These are phyloP conservation scores for Anticlea derivata DNA, from an alignment of 2,888 invertebrate species.

Conservation along the genomic window DNA sequence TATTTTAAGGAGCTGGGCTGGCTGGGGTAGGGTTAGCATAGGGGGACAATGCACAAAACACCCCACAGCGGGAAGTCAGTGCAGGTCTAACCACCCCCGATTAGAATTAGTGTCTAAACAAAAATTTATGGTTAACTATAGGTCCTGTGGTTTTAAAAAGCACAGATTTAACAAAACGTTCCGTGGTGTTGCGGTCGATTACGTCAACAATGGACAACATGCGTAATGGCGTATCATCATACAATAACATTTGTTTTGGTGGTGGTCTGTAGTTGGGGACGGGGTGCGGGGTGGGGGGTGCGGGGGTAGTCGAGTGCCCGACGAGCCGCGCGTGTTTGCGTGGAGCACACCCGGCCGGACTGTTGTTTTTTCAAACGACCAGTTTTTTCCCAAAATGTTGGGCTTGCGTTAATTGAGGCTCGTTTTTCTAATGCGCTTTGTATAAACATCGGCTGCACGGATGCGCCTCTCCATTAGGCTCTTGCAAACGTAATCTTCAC, in stretches of 20 bases:
- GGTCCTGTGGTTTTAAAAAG: too few relatives aligned
- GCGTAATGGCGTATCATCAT: constrained; percentile 68
- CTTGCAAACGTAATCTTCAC: neutral
- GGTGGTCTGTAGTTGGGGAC: constrained; percentile 30
- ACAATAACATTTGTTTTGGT: constrained; percentile 74
- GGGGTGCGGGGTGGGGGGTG: neutral
- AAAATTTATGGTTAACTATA: too few relatives aligned
- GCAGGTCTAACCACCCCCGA: too few relatives aligned
- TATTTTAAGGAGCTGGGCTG: too few relatives aligned
- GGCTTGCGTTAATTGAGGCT: constrained; percentile 62
- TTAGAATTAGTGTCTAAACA: too few relatives aligned
- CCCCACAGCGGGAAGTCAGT: too few relatives aligned
- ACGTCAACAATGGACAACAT: constrained; percentile 48
- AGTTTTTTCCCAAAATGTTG: constrained; percentile 59
- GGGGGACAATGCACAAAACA: too few relatives aligned
- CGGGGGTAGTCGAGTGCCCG: constrained; percentile 41
- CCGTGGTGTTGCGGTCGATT: constrained; percentile 37
- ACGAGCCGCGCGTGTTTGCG: constrained; percentile 49
- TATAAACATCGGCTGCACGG: constrained; percentile 46
- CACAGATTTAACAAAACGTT: too few relatives aligned
- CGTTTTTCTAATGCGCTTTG: constrained; percentile 57
- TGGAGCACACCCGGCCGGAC: constrained; percentile 48
- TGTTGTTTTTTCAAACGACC: constrained; percentile 61
- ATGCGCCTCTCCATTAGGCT: neutral
- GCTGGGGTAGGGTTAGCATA: too few relatives aligned